Conservation (phyloP, 2,113 vertebrate species). For the Pardalotus punctatus region DNA sequence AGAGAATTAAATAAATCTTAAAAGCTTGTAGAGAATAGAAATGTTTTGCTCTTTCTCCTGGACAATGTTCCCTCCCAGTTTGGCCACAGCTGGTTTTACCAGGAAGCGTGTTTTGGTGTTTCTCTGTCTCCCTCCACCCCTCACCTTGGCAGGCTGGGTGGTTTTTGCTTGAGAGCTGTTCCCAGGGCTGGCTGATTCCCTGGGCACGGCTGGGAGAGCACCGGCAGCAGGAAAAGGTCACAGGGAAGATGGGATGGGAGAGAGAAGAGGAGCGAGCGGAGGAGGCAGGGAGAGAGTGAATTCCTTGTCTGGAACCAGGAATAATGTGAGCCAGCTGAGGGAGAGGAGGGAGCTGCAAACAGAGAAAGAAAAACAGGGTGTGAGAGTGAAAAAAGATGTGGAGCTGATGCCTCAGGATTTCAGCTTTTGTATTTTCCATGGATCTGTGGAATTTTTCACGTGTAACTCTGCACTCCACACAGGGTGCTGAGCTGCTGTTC, state of each 20-base stretch:
- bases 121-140: background rate
- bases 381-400: background rate
- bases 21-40: background rate
- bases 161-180: background rate
- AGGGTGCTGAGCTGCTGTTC: too few relatives aligned
- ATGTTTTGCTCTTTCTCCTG: background rate
- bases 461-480: too few relatives aligned
- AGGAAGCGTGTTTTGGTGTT: background rate
- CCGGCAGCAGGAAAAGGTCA: background rate
- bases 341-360: background rate
- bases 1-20: background rate
- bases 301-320: background rate
- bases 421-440: too few relatives aligned
- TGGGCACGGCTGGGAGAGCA: background rate
- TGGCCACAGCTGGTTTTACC: background rate
- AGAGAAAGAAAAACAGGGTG: background rate
- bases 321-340: background rate
- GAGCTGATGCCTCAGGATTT: background rate
- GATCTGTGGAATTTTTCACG: too few relatives aligned
- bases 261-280: background rate
- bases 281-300: background rate
- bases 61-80: background rate
- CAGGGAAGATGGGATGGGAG: background rate
- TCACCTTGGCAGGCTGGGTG: background rate
- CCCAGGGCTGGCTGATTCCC: background rate